phyloP scores from a whole-genome alignment of 2,888 invertebrate species.

The Blastobasis lacticolella region DNA sequence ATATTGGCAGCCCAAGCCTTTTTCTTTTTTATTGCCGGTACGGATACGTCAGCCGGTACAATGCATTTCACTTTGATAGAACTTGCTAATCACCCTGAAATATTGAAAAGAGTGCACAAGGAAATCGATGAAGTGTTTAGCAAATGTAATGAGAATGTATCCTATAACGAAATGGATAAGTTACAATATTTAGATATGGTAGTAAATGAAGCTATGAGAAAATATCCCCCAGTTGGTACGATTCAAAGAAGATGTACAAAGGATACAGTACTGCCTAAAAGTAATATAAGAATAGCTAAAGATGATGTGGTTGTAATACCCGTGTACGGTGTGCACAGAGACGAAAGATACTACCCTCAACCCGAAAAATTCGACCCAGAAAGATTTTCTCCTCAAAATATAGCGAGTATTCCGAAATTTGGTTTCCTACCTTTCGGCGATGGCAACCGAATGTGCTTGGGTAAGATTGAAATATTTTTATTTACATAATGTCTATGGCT shows the following conservation, averaged over 20 bases:
- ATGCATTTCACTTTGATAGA: constrained; percentile 48
- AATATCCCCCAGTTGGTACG: constrained; percentile 41
- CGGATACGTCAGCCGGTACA: constrained; percentile 51
- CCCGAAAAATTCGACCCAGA: constrained; percentile 59
- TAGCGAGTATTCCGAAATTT: constrained; percentile 31
- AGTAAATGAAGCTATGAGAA: constrained; percentile 41
- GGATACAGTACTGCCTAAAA: constrained; percentile 32
- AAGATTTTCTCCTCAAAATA: constrained; percentile 42
- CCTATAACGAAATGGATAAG: constrained; percentile 38
- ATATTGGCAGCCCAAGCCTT: constrained; percentile 57
- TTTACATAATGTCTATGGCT: neutral
- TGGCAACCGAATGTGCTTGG: constrained; percentile 65
- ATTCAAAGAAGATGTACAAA: constrained; percentile 38
- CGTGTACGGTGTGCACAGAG: constrained; percentile 41
- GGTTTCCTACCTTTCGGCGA: constrained; percentile 65
- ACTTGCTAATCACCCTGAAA: constrained; percentile 41
- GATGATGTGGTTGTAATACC: constrained; percentile 27
- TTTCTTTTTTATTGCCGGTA: constrained; percentile 60
- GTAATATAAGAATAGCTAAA: constrained; percentile 32
- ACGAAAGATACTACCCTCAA: constrained; percentile 43
- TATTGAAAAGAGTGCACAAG: constrained; percentile 40
- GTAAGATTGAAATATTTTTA: constrained; percentile 29
- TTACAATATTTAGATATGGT: constrained; percentile 54
- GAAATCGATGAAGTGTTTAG: constrained; percentile 48
- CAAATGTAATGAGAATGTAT: constrained; percentile 28